These are phyloP conservation scores for Aurelia coerulea DNA, from an alignment of 30 jellyfish, hydroid and myxozoan genomes.

Conservation along the genomic window DNA sequence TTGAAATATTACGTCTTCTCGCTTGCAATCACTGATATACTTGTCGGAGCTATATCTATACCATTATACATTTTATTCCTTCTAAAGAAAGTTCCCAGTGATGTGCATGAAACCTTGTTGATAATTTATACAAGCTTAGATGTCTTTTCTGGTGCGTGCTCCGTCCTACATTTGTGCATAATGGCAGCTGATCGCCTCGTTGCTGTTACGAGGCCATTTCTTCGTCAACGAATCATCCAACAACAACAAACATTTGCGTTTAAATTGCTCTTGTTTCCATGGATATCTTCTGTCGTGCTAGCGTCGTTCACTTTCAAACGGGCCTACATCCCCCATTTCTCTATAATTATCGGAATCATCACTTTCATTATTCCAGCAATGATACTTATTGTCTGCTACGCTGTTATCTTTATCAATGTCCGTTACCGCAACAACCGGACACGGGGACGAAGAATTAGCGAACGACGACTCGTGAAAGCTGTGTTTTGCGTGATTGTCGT, in stretches of 20 bases:
- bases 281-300: not conserved
- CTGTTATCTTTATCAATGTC: not conserved
- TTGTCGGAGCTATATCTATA: not conserved
- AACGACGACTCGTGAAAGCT: not conserved
- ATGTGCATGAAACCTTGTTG: not conserved
- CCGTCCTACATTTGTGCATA: not conserved
- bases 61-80: not conserved
- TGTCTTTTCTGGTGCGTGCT: not conserved
- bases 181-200: conserved; percentile 3
- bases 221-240: not conserved
- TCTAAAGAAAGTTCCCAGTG: not conserved
- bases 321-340: not conserved
- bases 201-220: conserved; percentile 1
- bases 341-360: not conserved
- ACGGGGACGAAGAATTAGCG: conserved; percentile 1
- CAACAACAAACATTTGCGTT: not conserved
- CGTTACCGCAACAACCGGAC: not conserved
- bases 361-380: not conserved
- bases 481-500: conserved; percentile 5
- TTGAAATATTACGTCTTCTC: not conserved
- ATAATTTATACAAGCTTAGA: not conserved
- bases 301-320: not conserved
- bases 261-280: not conserved
- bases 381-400: not conserved
- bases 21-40: not conserved